phyloP scores from a whole-genome alignment of 2,888 invertebrate genomes.

The Andrena trimmerana region DNA sequence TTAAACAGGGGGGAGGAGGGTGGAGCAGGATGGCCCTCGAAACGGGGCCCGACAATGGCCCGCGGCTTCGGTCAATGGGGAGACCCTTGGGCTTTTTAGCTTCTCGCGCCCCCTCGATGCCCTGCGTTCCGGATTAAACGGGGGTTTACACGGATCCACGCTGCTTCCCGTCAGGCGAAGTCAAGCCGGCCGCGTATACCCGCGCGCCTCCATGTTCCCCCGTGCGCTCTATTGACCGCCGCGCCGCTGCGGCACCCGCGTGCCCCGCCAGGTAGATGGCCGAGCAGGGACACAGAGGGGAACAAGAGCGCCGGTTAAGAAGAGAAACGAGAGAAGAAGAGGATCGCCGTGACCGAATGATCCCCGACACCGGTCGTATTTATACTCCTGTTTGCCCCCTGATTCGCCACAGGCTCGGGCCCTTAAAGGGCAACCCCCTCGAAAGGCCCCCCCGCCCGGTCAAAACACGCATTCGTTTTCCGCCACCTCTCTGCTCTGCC shows the following conservation, averaged over 20 bases:
- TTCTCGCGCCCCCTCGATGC: slow-evolving; percentile 70
- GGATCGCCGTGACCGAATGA: slow-evolving; percentile 77
- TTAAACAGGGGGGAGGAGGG: slow-evolving; percentile 41
- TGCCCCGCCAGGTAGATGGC: slow-evolving; percentile 49
- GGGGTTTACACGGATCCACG: slow-evolving; percentile 64
- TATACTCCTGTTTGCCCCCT: slow-evolving; percentile 77
- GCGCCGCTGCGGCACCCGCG: background rate
- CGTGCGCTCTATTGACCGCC: slow-evolving; percentile 28
- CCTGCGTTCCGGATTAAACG: slow-evolving; percentile 71
- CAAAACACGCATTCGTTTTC: slow-evolving; percentile 78
- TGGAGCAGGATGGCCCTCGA: slow-evolving; percentile 19
- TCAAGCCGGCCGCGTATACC: slow-evolving; percentile 45
- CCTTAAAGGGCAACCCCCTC: slow-evolving; percentile 59
- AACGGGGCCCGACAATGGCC: slow-evolving; percentile 41
- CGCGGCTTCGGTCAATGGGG: slow-evolving; percentile 47
- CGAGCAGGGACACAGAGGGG: slow-evolving; percentile 36
- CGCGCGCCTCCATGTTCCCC: slow-evolving; percentile 40
- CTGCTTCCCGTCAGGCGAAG: slow-evolving; percentile 47
- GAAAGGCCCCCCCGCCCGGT: slow-evolving; percentile 61
- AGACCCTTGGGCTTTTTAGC: slow-evolving; percentile 44
- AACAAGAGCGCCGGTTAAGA: slow-evolving; percentile 4
- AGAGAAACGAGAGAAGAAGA: slow-evolving; percentile 57
- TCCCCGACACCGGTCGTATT: slow-evolving; percentile 75
- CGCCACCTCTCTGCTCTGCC: slow-evolving; percentile 36
- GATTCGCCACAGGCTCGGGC: slow-evolving; percentile 79